phyloP scores from a whole-genome alignment of 1,140 invertebrate species.

The Microplitis mediator region DNA sequence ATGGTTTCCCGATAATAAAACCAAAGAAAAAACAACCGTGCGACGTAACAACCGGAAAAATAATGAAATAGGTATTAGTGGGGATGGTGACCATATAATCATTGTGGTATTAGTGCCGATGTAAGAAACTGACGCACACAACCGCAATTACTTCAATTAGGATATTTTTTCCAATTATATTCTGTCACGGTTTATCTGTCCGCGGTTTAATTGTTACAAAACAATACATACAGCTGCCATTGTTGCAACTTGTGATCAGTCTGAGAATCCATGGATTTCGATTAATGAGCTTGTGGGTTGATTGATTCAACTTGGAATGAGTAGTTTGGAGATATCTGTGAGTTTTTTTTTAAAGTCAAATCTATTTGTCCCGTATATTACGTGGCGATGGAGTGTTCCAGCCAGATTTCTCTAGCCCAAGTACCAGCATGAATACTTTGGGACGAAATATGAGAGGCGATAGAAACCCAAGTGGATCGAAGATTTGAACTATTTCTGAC shows the following conservation, averaged over 20 bases:
- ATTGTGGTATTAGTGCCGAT: too few species aligned
- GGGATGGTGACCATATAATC: too few species aligned
- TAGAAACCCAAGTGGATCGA: constrained; percentile 32
- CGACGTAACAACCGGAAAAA: too few species aligned
- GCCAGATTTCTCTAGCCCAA: constrained; percentile 30
- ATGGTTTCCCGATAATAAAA: too few species aligned
- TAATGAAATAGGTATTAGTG: too few species aligned
- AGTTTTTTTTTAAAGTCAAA: not conserved
- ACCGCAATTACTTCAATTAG: too few species aligned
- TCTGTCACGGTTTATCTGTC: too few species aligned
- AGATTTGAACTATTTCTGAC: constrained; percentile 23
- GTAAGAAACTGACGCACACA: too few species aligned
- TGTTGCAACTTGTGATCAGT: constrained; percentile 9
- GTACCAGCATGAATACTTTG: constrained; percentile 22
- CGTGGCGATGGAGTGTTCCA: constrained; percentile 34
- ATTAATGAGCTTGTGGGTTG: not conserved
- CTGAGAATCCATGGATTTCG: constrained; percentile 20
- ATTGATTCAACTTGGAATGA: constrained; percentile 2
- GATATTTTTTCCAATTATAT: too few species aligned
- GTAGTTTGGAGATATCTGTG: not conserved
- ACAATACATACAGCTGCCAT: constrained; percentile 12
- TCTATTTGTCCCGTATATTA: not conserved
- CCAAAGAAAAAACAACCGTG: too few species aligned
- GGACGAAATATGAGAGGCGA: constrained; percentile 34
- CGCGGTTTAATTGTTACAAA: too few species aligned